A percentile compares a stretch with the other conserved stretches of the same genome.
Conservation (phyloP, 2,113 vertebrate genomes). For the cat (Felis catus) region DNA sequence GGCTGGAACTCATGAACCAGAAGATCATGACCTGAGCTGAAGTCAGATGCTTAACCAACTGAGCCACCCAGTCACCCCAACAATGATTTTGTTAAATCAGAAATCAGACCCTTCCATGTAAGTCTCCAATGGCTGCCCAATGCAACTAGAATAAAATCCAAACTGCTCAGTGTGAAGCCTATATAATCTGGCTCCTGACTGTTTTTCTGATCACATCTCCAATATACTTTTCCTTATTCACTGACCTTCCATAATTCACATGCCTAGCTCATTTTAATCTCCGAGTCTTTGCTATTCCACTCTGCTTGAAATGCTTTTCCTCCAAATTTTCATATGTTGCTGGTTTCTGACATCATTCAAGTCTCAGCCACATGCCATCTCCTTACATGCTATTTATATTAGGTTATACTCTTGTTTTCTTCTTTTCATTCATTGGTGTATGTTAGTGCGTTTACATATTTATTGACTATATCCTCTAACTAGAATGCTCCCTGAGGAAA, state of each 20-base stretch:
- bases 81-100: constrained; percentile 5
- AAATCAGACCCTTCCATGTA: neutral
- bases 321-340: neutral
- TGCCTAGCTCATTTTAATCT: constrained; percentile 21
- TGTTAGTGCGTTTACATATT: neutral
- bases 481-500: neutral
- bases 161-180: neutral
- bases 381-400: neutral
- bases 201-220: neutral
- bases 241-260: neutral
- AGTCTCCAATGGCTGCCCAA: neutral
- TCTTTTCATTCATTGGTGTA: neutral
- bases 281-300: neutral
- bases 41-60: too few species aligned
- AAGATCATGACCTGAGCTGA: too few species aligned
- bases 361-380: neutral
- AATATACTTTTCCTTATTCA: neutral
- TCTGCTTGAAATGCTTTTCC: neutral
- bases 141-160: constrained; percentile 31
- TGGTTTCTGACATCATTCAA: constrained; percentile 3
- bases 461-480: constrained; percentile 1
- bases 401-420: constrained; percentile 2
- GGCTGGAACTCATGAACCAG: too few species aligned
- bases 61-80: too few species aligned
- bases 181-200: neutral